Evolutionary conservation across 2,888 invertebrate genomes (phyloP).

Genomic region (Ophion ventricosus): DNA sequence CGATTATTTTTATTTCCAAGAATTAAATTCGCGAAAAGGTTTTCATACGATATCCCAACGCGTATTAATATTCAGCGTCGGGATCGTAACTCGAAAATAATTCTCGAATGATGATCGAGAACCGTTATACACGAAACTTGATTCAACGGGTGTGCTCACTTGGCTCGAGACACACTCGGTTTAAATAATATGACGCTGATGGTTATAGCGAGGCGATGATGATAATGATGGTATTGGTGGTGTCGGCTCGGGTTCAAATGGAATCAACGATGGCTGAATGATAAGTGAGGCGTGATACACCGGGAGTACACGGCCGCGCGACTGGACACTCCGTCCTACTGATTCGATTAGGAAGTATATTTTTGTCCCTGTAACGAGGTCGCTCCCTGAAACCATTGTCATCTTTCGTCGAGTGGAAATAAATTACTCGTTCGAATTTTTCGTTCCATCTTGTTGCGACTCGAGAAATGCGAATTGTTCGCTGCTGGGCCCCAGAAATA

Average conservation of each 20-base stretch:
- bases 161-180: slow-evolving; percentile 40
- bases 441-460: background rate
- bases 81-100: slow-evolving; percentile 42
- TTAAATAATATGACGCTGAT: slow-evolving; percentile 53
- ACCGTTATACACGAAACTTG: slow-evolving; percentile 42
- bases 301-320: slow-evolving; percentile 55
- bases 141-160: slow-evolving; percentile 47
- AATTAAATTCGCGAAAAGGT: slow-evolving; percentile 2
- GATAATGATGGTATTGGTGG: slow-evolving; percentile 53
- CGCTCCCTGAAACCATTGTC: slow-evolving; percentile 35
- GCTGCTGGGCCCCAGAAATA: no score
- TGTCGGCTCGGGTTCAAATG: slow-evolving; percentile 77
- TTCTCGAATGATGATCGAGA: slow-evolving; percentile 40
- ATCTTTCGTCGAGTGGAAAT: background rate
- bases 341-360: slow-evolving; percentile 81
- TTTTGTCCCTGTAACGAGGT: slow-evolving; percentile 63
- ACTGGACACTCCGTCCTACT: slow-evolving; percentile 68
- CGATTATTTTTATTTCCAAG: background rate
- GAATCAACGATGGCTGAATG: slow-evolving; percentile 78
- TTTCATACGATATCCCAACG: background rate
- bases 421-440: background rate
- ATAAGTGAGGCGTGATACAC: slow-evolving; percentile 74
- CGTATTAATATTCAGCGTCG: slow-evolving; percentile 26
- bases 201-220: slow-evolving; percentile 52
- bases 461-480: background rate